Conservation (phyloP, 2,113 vertebrate species). For the Alosa alosa region DNA sequence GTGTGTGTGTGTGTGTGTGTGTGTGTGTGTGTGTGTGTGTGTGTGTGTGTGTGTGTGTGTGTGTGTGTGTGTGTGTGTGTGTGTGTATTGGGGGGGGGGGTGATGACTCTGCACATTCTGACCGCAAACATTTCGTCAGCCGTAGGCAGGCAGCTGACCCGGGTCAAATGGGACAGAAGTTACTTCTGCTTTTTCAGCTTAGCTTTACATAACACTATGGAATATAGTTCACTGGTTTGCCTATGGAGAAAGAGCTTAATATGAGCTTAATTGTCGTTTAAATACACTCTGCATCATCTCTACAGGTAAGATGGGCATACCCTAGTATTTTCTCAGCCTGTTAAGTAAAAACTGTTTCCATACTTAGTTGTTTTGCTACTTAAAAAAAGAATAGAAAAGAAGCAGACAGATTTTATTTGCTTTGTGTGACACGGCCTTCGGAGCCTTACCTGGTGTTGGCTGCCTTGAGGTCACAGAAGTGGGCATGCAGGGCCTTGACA, state of each 20-base stretch:
- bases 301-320: neutral
- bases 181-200: neutral
- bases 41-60: neutral
- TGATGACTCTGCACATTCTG: neutral
- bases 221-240: neutral
- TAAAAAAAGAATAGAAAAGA: neutral
- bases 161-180: neutral
- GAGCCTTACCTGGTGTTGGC: constrained; percentile 84
- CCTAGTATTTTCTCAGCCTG: neutral
- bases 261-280: neutral
- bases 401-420: neutral
- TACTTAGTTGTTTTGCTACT: no score
- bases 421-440: neutral
- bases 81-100: neutral
- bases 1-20: neutral
- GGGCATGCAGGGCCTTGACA: constrained; percentile 84
- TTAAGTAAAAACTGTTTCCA: no score
- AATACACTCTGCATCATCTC: neutral
- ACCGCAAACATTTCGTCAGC: neutral
- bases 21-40: neutral
- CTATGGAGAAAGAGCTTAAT: neutral
- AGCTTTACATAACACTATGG: neutral
- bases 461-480: constrained; percentile 95
- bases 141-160: neutral
- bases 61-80: no score